A percentile compares a stretch with the other conserved stretches of the same genome.
Conservation (phyloP, 2,113 vertebrate species). For the Chelonoidis abingdonii region DNA sequence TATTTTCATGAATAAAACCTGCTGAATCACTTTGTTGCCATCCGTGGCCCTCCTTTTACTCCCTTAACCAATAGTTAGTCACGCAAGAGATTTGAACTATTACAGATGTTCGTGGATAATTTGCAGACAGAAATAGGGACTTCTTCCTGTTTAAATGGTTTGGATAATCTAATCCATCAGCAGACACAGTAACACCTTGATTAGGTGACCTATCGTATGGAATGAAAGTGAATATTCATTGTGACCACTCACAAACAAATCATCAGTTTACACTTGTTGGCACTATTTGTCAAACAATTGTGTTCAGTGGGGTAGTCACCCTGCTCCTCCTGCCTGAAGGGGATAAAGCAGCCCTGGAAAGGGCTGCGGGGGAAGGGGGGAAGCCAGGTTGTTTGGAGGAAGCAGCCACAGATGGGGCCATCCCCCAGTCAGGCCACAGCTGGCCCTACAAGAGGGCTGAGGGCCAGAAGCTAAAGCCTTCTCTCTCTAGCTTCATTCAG, state of each 20-base stretch:
- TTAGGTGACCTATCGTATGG: background rate
- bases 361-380: too few species aligned
- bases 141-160: background rate
- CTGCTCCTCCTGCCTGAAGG: too few species aligned
- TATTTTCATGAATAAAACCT: background rate
- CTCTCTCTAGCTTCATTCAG: too few species aligned
- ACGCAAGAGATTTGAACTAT: background rate
- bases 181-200: background rate
- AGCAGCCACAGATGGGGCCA: too few species aligned
- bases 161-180: background rate
- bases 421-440: too few species aligned
- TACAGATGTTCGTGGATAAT: background rate
- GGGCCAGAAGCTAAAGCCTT: too few species aligned
- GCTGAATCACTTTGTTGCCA: background rate
- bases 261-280: background rate
- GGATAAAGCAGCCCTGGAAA: too few species aligned
- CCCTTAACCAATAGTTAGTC: background rate
- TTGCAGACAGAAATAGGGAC: background rate
- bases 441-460: too few species aligned
- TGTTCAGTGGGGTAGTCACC: too few species aligned
- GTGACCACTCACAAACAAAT: background rate
- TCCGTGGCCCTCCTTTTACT: accelerated
- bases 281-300: background rate
- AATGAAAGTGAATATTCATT: background rate
- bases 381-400: too few species aligned